Conservation (phyloP, 2,113 vertebrate genomes). For the Cyphomyrus plagiostoma region DNA sequence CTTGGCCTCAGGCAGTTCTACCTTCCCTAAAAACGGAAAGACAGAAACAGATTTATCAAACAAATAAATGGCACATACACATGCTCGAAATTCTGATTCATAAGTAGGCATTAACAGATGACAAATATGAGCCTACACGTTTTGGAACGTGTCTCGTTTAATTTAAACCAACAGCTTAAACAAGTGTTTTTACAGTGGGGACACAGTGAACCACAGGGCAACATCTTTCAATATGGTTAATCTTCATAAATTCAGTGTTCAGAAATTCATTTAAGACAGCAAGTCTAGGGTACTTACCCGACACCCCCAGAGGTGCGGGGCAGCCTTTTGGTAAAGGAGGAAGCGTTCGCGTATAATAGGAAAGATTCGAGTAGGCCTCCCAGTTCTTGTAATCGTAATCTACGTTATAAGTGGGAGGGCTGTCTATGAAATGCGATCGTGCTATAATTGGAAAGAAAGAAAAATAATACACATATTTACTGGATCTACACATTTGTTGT, state of each 20-base stretch:
- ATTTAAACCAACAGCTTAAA: not conserved
- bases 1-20: conserved; percentile 80
- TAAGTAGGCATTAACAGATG: not conserved
- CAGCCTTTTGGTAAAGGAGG: conserved; percentile 82
- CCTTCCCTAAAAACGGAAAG: conserved; percentile 67
- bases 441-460: conserved; percentile 57
- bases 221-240: not conserved
- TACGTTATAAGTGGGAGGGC: conserved; percentile 83
- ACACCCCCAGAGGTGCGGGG: conserved; percentile 87
- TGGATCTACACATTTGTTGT: not conserved
- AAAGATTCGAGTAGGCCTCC: conserved; percentile 90
- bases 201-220: not conserved
- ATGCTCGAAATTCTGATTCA: not conserved
- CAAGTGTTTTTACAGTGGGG: conserved; percentile 5
- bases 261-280: not conserved
- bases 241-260: not conserved
- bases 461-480: not conserved
- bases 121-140: not conserved
- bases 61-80: not conserved
- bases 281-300: conserved; percentile 64
- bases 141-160: not conserved
- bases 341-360: conserved; percentile 82
- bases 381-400: conserved; percentile 86
- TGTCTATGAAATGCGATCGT: conserved; percentile 84
- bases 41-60: not conserved